A percentile compares a stretch with the other conserved stretches of the same genome.
These are phyloP conservation scores for Sminthurides aquaticus DNA, from an alignment of 2,888 invertebrate genomes.

Conservation along the genomic window DNA sequence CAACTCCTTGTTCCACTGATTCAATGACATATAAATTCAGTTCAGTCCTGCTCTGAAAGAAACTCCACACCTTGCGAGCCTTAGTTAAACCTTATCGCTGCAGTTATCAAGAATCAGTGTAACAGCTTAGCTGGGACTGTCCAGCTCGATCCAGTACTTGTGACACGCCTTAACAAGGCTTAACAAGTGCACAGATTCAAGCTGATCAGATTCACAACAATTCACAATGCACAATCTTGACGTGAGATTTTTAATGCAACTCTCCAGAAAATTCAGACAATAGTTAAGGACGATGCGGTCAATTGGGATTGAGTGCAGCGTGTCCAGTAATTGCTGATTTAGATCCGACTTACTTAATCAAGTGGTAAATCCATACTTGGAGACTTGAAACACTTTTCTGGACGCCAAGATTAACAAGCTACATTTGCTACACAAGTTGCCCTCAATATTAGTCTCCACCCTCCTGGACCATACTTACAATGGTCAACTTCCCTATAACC, in stretches of 20 bases:
- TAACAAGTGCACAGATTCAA: too few species aligned
- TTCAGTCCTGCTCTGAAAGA: background rate
- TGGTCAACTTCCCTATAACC: background rate
- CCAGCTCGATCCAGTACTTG: background rate
- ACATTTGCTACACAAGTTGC: too few species aligned
- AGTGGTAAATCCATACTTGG: too few species aligned
- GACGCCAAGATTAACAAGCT: too few species aligned
- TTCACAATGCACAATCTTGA: too few species aligned
- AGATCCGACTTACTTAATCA: too few species aligned
- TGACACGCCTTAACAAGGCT: background rate
- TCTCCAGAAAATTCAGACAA: background rate
- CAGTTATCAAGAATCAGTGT: background rate
- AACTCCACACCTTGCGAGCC: background rate
- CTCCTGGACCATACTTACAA: background rate
- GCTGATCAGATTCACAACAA: too few species aligned
- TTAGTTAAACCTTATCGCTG: background rate
- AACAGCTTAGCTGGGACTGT: background rate
- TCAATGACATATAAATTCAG: background rate
- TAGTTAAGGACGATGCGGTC: too few species aligned
- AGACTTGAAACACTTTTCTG: too few species aligned
- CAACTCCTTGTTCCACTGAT: background rate
- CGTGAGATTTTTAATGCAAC: too few species aligned
- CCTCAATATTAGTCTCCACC: too few species aligned
- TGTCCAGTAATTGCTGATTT: background rate
- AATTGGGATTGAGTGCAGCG: too few species aligned